phyloP scores from a whole-genome alignment of 2,888 invertebrate genomes.

The Mycalesis mineus region DNA sequence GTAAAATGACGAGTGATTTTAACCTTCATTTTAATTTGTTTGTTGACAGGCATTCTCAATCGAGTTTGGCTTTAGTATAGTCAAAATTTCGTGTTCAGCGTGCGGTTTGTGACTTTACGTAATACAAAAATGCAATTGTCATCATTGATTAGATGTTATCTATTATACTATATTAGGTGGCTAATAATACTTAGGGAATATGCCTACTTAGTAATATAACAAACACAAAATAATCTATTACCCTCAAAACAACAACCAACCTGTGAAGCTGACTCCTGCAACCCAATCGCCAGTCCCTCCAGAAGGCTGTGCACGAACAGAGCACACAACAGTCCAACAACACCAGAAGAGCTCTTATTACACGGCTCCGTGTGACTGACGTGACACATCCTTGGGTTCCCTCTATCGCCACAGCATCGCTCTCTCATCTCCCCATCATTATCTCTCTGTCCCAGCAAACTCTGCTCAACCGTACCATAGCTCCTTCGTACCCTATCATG shows the following conservation, averaged over 20 bases:
- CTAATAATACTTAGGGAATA: too few relatives aligned
- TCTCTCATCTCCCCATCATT: slow-evolving; percentile 55
- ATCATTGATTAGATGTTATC: too few relatives aligned
- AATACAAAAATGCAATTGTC: too few relatives aligned
- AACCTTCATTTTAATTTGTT: too few relatives aligned
- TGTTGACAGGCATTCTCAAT: too few relatives aligned
- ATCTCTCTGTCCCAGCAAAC: slow-evolving; percentile 38
- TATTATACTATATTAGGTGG: too few relatives aligned
- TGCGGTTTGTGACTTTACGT: too few relatives aligned
- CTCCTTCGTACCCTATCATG: slow-evolving; percentile 26
- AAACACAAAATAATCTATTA: too few relatives aligned
- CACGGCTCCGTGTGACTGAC: slow-evolving; percentile 83
- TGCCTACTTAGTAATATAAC: too few relatives aligned
- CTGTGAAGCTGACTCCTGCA: slow-evolving; percentile 81
- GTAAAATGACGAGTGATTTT: too few relatives aligned
- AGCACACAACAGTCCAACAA: slow-evolving; percentile 83
- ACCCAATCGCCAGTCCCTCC: slow-evolving; percentile 89
- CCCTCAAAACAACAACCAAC: slow-evolving; percentile 50
- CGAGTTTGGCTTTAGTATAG: too few relatives aligned
- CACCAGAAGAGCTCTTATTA: slow-evolving; percentile 78
- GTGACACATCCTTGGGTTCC: slow-evolving; percentile 77
- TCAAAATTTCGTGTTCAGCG: too few relatives aligned
- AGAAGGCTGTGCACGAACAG: slow-evolving; percentile 87
- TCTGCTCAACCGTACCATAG: slow-evolving; percentile 51
- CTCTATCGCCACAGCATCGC: slow-evolving; percentile 52